Evolutionary conservation across 2,113 vertebrate genomes (phyloP).

Genomic region (Muscicapa adusta): DNA sequence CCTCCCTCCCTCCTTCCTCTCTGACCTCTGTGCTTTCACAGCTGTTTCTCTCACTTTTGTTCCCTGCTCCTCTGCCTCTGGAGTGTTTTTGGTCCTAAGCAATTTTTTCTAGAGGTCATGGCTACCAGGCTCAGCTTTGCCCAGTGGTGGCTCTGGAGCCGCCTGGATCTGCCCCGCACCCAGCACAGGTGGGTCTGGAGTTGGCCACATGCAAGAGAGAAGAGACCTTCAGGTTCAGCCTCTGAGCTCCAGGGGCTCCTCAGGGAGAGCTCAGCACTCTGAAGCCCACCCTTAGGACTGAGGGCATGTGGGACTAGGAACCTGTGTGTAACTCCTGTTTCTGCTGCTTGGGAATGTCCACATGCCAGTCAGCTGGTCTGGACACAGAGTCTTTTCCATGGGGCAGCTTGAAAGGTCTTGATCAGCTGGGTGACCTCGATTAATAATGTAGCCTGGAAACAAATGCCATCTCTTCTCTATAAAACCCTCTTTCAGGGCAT

Average conservation of each 20-base stretch:
- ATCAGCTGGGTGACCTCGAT: accelerated
- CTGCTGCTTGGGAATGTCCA: accelerated
- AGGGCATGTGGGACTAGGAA: not conserved
- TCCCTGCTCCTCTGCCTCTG: not conserved
- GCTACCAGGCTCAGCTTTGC: not conserved
- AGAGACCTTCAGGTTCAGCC: not conserved
- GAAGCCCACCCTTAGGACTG: accelerated
- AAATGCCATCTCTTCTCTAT: not conserved
- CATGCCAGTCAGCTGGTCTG: accelerated
- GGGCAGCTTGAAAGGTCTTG: accelerated
- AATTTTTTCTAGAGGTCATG: not conserved
- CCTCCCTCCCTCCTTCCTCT: not conserved
- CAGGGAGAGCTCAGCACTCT: accelerated
- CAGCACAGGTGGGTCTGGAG: not conserved
- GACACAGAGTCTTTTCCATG: not conserved
- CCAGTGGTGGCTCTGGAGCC: not conserved
- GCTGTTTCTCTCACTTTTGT: not conserved
- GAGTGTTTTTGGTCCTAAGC: not conserved
- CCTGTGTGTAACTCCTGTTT: not conserved
- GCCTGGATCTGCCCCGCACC: not conserved
- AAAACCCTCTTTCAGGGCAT: not conserved
- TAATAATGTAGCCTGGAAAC: not conserved
- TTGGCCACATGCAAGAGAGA: not conserved
- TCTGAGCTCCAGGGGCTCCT: not conserved
- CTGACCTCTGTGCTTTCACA: not conserved